A percentile compares a stretch with the other conserved stretches of the same genome.
These are phyloP conservation scores for Salmo trutta DNA, from an alignment of 2,797 vertebrate species.

Conservation along the genomic window DNA sequence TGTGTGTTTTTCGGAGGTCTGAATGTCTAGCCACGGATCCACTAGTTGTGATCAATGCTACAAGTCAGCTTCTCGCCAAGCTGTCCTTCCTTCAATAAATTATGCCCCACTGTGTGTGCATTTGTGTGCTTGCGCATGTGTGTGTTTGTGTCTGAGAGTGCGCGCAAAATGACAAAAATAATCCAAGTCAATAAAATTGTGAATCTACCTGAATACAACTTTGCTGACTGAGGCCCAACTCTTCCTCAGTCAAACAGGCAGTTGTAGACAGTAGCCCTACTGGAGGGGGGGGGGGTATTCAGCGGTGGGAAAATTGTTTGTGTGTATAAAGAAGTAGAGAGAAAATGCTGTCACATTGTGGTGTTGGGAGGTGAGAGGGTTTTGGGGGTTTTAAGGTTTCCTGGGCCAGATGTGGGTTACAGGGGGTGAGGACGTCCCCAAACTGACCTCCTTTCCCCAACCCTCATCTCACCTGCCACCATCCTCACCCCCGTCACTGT, in stretches of 20 bases:
- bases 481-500: conserved; percentile 8
- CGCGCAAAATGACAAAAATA: too few relatives aligned
- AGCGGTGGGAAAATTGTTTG: not conserved
- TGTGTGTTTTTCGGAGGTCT: too few relatives aligned
- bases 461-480: not conserved
- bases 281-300: not conserved
- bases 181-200: not conserved
- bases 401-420: conserved; percentile 15
- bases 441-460: not conserved
- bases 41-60: not conserved
- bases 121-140: not conserved
- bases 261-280: not conserved
- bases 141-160: not conserved
- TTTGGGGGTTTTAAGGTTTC: not conserved
- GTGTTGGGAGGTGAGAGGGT: not conserved
- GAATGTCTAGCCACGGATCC: not conserved
- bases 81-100: not conserved
- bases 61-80: conserved; percentile 3
- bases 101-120: not conserved
- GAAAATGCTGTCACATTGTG: not conserved
- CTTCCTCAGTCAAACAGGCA: not conserved
- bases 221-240: not conserved
- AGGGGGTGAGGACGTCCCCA: not conserved
- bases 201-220: not conserved
- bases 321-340: not conserved